Evolutionary conservation across 2,888 invertebrate genomes (phyloP).

Genomic region (Limnephilus rhombicus): DNA sequence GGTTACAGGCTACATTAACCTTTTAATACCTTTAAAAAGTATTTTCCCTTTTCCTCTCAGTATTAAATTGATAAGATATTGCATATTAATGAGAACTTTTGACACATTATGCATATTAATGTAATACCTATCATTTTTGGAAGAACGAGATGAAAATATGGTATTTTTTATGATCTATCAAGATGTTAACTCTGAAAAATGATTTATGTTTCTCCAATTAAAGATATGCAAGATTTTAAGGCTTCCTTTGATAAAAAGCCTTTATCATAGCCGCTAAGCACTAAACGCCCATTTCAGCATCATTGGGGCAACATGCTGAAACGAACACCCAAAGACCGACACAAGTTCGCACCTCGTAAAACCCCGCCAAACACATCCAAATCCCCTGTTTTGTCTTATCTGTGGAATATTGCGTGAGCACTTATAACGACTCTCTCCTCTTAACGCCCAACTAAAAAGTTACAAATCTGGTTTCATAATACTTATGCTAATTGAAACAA

Average conservation of each 20-base stretch:
- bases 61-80: neutral
- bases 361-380: neutral
- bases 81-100: neutral
- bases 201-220: neutral
- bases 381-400: neutral
- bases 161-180: neutral
- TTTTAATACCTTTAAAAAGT: too few species aligned
- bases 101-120: too few species aligned
- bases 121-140: neutral
- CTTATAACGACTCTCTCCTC: constrained; percentile 19
- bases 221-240: neutral
- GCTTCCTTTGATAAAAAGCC: neutral
- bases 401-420: neutral
- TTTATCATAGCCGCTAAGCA: neutral
- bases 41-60: neutral
- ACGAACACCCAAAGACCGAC: constrained; percentile 21
- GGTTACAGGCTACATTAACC: too few species aligned
- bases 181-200: neutral
- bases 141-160: neutral
- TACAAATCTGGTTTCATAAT: neutral
- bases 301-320: neutral
- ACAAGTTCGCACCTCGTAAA: constrained; percentile 40
- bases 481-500: neutral
- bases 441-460: neutral
- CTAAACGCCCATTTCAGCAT: neutral